Evolutionary conservation across 2,888 invertebrate genomes (phyloP).

Genomic region (Pachliopta kotzebuea): DNA sequence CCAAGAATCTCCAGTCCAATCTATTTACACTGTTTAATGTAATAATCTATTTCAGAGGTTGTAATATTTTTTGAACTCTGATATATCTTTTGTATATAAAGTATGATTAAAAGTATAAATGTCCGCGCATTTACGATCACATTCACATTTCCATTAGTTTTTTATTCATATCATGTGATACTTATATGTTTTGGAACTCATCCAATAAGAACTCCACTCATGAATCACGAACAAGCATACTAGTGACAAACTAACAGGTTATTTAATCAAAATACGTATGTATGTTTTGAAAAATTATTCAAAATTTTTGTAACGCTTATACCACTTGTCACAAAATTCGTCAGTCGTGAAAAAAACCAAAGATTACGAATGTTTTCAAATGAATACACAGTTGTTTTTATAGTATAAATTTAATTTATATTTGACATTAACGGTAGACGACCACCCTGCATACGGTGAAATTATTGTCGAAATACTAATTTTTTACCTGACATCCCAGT

Average conservation of each 20-base stretch:
- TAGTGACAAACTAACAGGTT: slow-evolving; percentile 27
- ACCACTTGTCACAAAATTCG: too few relatives aligned
- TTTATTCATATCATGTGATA: not conserved
- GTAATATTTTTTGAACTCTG: not conserved
- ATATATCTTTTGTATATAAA: not conserved
- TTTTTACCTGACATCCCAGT: too few relatives aligned
- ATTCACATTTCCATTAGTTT: not conserved
- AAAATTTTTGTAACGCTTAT: slow-evolving; percentile 17
- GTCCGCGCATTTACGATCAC: not conserved
- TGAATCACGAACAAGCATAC: slow-evolving; percentile 19
- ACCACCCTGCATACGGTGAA: too few relatives aligned
- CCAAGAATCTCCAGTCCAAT: too few relatives aligned
- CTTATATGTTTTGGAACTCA: not conserved
- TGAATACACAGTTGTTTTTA: too few relatives aligned
- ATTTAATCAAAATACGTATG: slow-evolving; percentile 24
- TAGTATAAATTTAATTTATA: not conserved
- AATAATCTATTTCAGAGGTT: not conserved
- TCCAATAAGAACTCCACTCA: slow-evolving; percentile 2
- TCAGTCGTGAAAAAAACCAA: too few relatives aligned
- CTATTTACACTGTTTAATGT: slow-evolving; percentile 5
- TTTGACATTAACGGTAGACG: too few relatives aligned
- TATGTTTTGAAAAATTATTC: slow-evolving; percentile 13
- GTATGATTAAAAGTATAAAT: not conserved
- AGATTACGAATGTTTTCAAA: too few relatives aligned
- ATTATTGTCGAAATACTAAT: too few relatives aligned